Conservation (phyloP, 2,113 vertebrate species). For the Rhabdornis inornatus region DNA sequence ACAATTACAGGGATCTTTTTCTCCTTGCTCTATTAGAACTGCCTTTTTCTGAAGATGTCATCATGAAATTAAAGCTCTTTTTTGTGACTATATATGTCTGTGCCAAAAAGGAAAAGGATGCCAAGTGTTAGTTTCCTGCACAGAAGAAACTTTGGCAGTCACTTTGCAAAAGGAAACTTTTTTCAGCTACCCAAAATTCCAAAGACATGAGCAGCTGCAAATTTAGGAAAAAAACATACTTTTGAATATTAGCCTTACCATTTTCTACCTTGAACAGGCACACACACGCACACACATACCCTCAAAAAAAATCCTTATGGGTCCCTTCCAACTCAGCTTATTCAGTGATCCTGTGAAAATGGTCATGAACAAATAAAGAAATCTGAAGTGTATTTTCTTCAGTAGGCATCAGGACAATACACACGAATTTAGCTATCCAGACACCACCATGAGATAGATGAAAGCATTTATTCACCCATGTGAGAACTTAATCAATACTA, state of each 20-base stretch:
- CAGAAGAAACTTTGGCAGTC: neutral
- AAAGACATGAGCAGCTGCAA: neutral
- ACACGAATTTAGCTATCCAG: neutral
- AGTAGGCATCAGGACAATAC: neutral
- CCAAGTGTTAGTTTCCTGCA: neutral
- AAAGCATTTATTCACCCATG: neutral
- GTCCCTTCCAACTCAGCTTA: neutral
- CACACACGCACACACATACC: too few relatives aligned
- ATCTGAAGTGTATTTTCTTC: neutral
- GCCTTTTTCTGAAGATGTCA: neutral
- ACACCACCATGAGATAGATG: accelerated
- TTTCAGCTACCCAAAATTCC: neutral
- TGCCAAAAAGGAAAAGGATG: neutral
- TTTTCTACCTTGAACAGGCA: neutral
- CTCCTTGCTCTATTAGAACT: neutral
- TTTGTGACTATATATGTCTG: neutral
- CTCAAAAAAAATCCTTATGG: too few relatives aligned
- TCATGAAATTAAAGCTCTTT: neutral
- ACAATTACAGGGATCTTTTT: neutral
- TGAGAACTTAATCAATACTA: neutral
- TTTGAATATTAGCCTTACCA: neutral
- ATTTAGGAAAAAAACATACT: neutral
- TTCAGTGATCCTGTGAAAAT: neutral
- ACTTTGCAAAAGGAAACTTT: neutral
- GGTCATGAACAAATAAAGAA: neutral